Evolutionary conservation across 2,888 invertebrate genomes (phyloP).

Genomic region (Esperia sulphurella): DNA sequence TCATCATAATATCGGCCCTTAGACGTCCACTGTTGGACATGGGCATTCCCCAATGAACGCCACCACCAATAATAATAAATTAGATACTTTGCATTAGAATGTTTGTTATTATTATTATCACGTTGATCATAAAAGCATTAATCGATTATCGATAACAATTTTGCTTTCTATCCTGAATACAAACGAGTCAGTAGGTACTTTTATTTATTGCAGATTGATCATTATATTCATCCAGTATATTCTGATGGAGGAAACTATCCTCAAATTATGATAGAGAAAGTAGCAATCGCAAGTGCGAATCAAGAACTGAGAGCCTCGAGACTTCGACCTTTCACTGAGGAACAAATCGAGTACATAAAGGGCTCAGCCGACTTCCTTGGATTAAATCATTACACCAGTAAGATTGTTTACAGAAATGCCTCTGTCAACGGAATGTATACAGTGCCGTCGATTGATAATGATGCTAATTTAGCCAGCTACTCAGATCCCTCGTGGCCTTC

Average conservation of each 20-base stretch:
- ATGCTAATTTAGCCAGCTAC: constrained; percentile 22
- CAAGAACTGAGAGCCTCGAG: constrained; percentile 62
- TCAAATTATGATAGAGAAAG: constrained; percentile 72
- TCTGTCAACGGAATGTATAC: constrained; percentile 15
- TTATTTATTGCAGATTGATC: constrained; percentile 61
- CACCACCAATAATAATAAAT: too few species aligned
- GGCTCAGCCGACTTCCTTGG: constrained; percentile 54
- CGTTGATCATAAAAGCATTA: too few species aligned
- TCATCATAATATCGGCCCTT: too few species aligned
- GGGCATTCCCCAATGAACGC: too few species aligned
- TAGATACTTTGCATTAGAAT: too few species aligned
- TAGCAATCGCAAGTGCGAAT: constrained; percentile 69
- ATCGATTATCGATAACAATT: too few species aligned
- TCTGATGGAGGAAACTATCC: constrained; percentile 80
- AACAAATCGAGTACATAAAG: constrained; percentile 46
- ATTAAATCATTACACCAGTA: constrained; percentile 82
- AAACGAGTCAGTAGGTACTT: neutral
- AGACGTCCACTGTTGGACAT: too few species aligned
- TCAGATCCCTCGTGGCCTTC: constrained; percentile 24
- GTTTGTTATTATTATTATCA: too few species aligned
- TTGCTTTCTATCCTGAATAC: too few species aligned
- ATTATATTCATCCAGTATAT: constrained; percentile 81
- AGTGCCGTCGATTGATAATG: constrained; percentile 27
- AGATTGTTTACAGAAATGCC: constrained; percentile 26
- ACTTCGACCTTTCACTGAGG: constrained; percentile 57